A percentile compares a stretch with the other conserved stretches of the same genome.
Evolutionary conservation across 2,888 invertebrate species (phyloP).

Genomic region (Schizaphis graminum): DNA sequence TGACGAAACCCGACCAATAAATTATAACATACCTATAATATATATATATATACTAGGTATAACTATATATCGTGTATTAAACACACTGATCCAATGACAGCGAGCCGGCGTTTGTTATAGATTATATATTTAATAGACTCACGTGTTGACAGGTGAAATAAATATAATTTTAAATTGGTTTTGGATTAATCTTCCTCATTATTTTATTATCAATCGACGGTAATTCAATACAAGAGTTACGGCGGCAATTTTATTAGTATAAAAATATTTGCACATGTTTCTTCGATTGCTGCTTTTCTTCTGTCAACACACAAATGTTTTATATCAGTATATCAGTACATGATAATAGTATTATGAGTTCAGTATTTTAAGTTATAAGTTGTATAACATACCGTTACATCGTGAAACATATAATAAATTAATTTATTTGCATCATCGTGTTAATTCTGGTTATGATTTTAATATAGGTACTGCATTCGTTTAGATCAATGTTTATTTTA

Average conservation of each 20-base stretch:
- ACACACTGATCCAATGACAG: neutral
- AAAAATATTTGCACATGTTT: neutral
- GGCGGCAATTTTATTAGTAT: neutral
- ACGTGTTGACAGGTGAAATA: neutral
- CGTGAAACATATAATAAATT: neutral
- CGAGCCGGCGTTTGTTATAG: neutral
- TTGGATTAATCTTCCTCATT: neutral
- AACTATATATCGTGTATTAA: neutral
- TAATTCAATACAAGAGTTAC: neutral
- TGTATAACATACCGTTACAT: neutral
- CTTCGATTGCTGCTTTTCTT: neutral
- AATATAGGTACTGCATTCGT: neutral
- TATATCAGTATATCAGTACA: neutral
- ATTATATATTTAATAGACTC: neutral
- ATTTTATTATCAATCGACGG: neutral
- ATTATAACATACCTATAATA: neutral
- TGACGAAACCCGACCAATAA: slow-evolving; percentile 1
- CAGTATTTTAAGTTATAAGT: neutral
- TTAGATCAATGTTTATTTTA: neutral
- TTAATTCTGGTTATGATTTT: neutral
- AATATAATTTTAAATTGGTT: neutral
- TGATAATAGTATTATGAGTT: neutral
- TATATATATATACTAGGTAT: no score
- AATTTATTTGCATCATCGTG: neutral
- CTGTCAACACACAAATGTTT: neutral